Evolutionary conservation across 2,113 vertebrate genomes (phyloP).

Genomic region (Ptilonorhynchus violaceus): DNA sequence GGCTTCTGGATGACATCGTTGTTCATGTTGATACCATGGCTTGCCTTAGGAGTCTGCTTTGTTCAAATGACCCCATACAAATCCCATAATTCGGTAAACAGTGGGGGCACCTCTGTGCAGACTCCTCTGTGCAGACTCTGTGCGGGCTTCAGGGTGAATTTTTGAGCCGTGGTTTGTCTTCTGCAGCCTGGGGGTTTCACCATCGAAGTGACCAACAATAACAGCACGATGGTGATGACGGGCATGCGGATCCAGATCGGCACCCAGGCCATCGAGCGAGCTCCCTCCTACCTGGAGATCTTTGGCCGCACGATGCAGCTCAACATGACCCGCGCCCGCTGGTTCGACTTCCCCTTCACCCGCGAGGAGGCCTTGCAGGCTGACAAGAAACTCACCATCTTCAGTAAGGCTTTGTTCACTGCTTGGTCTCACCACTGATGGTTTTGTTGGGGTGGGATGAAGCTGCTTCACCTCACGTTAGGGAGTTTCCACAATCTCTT

Average conservation of each 20-base stretch:
- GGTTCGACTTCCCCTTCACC: conserved; percentile 98
- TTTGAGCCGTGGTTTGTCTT: neutral
- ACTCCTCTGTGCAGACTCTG: neutral
- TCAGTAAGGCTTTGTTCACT: conserved; percentile 78
- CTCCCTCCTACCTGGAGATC: conserved; percentile 93
- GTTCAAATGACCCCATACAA: neutral
- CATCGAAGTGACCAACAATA: conserved; percentile 93
- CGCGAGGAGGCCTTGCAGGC: conserved; percentile 96
- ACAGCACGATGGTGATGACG: conserved; percentile 98
- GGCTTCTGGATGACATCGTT: neutral
- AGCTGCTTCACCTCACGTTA: neutral
- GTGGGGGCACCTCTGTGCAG: neutral
- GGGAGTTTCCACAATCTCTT: neutral
- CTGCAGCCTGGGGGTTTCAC: conserved; percentile 93
- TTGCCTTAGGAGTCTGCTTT: neutral
- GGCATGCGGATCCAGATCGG: conserved; percentile 97
- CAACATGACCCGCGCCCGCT: conserved; percentile 93
- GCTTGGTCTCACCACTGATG: neutral
- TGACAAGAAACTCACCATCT: conserved; percentile 95
- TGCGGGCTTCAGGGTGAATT: neutral
- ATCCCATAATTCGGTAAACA: fast-evolving
- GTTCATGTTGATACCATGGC: fast-evolving
- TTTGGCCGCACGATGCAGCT: conserved; percentile 98
- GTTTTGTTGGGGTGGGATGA: neutral
- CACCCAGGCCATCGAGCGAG: conserved; percentile 92